phyloP scores from a whole-genome alignment of 1,140 invertebrate species.

The Melitaea cinxia region DNA sequence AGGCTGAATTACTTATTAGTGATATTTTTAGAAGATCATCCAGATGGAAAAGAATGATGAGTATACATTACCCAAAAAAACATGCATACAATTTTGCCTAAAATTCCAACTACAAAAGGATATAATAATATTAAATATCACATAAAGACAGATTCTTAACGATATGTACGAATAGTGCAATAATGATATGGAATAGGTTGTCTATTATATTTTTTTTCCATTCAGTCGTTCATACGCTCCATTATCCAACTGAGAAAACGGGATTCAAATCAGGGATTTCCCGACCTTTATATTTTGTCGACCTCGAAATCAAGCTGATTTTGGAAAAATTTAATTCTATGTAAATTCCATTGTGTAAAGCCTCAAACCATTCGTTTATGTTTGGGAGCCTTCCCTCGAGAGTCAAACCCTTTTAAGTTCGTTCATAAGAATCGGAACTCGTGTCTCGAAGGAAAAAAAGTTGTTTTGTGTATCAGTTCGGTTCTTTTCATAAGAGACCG shows the following conservation, averaged over 20 bases:
- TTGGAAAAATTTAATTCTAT: slow-evolving; percentile 16
- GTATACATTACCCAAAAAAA: too few species aligned
- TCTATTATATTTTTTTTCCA: not conserved
- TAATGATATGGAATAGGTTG: not conserved
- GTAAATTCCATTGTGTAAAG: slow-evolving; percentile 14
- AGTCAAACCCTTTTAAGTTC: slow-evolving; percentile 59
- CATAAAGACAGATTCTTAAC: too few species aligned
- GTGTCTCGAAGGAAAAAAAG: slow-evolving; percentile 38
- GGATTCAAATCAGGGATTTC: not conserved
- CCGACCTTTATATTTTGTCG: not conserved
- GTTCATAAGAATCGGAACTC: slow-evolving; percentile 61
- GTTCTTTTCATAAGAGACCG: slow-evolving; percentile 15
- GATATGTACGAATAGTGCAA: not conserved
- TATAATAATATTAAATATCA: too few species aligned
- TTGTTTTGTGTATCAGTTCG: slow-evolving; percentile 19
- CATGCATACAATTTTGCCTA: too few species aligned
- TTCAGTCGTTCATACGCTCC: not conserved
- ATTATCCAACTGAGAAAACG: not conserved
- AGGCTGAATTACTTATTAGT: too few species aligned
- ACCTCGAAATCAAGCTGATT: not conserved
- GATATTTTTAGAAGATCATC: too few species aligned
- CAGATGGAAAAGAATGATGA: too few species aligned
- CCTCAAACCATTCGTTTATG: slow-evolving; percentile 6
- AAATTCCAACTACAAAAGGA: too few species aligned
- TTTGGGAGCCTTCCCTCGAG: slow-evolving; percentile 35